Evolutionary conservation across 2,113 vertebrate species (phyloP).

Genomic region (Numida meleagris): DNA sequence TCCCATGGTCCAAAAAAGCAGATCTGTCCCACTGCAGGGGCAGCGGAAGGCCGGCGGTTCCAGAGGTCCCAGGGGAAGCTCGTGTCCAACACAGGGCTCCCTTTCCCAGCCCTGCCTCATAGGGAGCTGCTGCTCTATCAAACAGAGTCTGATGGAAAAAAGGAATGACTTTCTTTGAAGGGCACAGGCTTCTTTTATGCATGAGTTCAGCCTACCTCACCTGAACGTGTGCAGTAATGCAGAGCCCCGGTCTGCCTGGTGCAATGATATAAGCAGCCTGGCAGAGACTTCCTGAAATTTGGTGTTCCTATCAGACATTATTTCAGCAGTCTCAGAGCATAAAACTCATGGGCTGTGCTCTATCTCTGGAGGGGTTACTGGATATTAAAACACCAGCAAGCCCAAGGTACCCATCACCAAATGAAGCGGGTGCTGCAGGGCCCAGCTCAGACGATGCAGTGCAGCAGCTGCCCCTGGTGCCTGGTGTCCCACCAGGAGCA

Average conservation of each 20-base stretch:
- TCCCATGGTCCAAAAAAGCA: not conserved
- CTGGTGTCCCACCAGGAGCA: accelerated
- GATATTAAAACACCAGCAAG: not conserved
- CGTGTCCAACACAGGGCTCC: not conserved
- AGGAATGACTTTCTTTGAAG: conserved; percentile 64
- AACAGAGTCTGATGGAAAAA: not conserved
- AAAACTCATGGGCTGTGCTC: accelerated
- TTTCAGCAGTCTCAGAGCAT: accelerated
- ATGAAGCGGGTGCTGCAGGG: accelerated
- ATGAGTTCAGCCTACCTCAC: conserved; percentile 20
- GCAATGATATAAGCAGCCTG: not conserved
- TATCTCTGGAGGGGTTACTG: not conserved
- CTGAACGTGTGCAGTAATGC: not conserved
- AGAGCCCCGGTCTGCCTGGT: not conserved
- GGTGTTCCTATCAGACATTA: accelerated
- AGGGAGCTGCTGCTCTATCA: not conserved
- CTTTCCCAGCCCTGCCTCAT: not conserved
- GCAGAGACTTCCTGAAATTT: not conserved
- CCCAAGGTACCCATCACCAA: not conserved
- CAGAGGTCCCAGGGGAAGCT: not conserved
- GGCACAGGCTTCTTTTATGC: conserved; percentile 29
- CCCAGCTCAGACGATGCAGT: not conserved
- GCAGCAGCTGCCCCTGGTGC: not conserved
- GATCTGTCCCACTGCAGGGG: not conserved
- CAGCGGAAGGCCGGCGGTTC: not conserved